Evolutionary conservation across 2,797 vertebrate species (phyloP), one percentile per base, ranked within the genome.

Genomic region (Pitangus sulphuratus): DNA sequence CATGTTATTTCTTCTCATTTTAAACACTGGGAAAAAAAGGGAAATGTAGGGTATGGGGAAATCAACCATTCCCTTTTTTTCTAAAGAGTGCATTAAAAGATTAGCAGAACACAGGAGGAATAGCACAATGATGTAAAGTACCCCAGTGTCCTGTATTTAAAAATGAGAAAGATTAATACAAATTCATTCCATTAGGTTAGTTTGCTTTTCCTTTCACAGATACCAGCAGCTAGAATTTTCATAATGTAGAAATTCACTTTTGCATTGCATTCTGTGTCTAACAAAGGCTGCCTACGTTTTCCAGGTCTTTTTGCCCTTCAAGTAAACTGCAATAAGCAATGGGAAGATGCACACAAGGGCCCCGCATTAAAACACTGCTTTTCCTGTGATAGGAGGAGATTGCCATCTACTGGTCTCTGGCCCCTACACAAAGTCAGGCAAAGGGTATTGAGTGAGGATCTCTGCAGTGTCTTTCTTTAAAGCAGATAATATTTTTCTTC

Each of bases 211-310:
- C 70, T 93, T 69, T 86, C 75, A 64, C 81, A 81, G 71, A 95
- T 87, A 85, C 84, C 28, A 50, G 45, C 72, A 95, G 85, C 90
- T 75, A 94, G 83, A 92, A 89, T 97, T 97, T 95, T 85, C 96
- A 92, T 93, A 94, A 97, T 94, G 84, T 64, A 96, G 65, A 93
- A 92, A 90, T 89, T 93, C 83, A n/a, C 71, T 95, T 97, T 96
- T 93, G 70, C 95, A 83, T 91, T 91, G 90, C 74, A 91, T 96
- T 98, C 95, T 97, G 95, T 96, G 89, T 60, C 92, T 97, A 97
- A 98, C 97, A 98, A 98, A 98, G 96, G 93, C 97, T 98, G 97
- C 95, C 96, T 94, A 90, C 96, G 24, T 97, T 97, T 96, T 96
- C 87, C 93, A 97, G 93, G 86, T 87, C 97, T 97, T 97, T 95